Percentiles rank a stretch among this genome's conserved stretches.
These are phyloP conservation scores for Acleris literana DNA, from an alignment of 2,888 invertebrate species.

Conservation along the genomic window DNA sequence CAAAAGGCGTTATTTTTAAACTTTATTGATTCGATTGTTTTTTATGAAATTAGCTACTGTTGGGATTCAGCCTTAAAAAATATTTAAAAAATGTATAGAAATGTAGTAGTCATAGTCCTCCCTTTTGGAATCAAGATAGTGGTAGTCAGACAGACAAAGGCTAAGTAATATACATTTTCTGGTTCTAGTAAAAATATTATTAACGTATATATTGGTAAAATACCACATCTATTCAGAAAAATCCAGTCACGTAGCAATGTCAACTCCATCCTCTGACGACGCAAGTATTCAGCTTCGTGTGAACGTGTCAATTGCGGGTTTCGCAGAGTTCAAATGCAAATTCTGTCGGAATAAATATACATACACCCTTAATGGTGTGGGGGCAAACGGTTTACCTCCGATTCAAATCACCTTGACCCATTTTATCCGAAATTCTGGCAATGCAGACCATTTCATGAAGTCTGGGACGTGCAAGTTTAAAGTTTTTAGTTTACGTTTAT, in stretches of 20 bases:
- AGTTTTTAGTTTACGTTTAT: background rate
- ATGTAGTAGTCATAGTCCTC: no score
- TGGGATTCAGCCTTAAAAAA: no score
- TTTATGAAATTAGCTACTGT: no score
- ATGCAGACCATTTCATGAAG: no score
- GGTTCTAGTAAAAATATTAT: no score
- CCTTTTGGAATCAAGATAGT: no score
- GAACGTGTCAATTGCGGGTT: constrained; percentile 27
- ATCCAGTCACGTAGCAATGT: constrained; percentile 19
- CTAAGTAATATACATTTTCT: no score
- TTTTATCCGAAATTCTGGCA: background rate
- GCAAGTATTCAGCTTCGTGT: constrained; percentile 21
- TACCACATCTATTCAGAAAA: constrained; percentile 2
- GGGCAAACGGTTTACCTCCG: constrained; percentile 18
- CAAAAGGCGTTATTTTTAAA: no score
- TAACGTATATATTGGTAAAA: no score
- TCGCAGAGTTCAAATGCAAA: constrained; percentile 27
- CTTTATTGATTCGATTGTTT: no score
- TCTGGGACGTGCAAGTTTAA: background rate
- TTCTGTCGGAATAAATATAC: constrained; percentile 24
- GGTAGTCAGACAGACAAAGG: no score
- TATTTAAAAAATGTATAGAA: no score
- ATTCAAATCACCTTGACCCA: constrained; percentile 15
- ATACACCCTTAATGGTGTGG: constrained; percentile 23
- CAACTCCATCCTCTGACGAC: constrained; percentile 16